A percentile compares a stretch with the other conserved stretches of the same genome.
phyloP scores from a whole-genome alignment of 2,888 invertebrate species.

The Rotaria magnacalcarata region DNA sequence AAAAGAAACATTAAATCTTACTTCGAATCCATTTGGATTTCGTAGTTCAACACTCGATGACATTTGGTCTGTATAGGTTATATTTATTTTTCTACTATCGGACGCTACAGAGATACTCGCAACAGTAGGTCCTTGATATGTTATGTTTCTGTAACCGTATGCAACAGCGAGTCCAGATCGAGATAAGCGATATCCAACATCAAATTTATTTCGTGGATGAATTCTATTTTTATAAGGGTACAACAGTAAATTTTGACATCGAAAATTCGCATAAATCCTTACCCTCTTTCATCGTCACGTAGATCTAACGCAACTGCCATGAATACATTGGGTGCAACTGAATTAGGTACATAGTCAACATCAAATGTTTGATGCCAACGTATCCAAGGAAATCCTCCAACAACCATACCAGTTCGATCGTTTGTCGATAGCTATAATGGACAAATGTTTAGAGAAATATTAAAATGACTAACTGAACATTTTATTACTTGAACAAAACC shows the following conservation, averaged over 20 bases:
- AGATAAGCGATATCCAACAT: background rate
- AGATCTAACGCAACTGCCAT: slow-evolving; percentile 55
- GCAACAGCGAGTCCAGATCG: background rate
- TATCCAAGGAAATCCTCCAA: slow-evolving; percentile 51
- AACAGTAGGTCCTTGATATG: background rate
- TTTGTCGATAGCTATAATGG: background rate
- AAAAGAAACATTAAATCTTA: background rate
- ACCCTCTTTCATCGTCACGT: slow-evolving; percentile 49
- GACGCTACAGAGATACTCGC: background rate
- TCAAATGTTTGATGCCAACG: slow-evolving; percentile 55
- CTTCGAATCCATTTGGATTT: background rate
- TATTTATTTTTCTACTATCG: background rate
- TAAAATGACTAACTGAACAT: background rate
- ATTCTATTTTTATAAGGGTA: background rate
- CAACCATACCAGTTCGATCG: background rate
- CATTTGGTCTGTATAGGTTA: background rate
- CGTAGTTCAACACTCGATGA: background rate
- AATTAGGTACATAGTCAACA: slow-evolving; percentile 52
- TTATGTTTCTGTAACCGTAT: background rate
- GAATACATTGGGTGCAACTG: slow-evolving; percentile 50
- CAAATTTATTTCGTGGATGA: background rate
- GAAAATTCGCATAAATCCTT: background rate
- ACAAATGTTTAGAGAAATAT: background rate
- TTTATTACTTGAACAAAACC: slow-evolving; percentile 55
- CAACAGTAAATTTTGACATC: background rate